Conservation (phyloP, 2,113 vertebrate genomes). For the Paradoxurus hermaphroditus region DNA sequence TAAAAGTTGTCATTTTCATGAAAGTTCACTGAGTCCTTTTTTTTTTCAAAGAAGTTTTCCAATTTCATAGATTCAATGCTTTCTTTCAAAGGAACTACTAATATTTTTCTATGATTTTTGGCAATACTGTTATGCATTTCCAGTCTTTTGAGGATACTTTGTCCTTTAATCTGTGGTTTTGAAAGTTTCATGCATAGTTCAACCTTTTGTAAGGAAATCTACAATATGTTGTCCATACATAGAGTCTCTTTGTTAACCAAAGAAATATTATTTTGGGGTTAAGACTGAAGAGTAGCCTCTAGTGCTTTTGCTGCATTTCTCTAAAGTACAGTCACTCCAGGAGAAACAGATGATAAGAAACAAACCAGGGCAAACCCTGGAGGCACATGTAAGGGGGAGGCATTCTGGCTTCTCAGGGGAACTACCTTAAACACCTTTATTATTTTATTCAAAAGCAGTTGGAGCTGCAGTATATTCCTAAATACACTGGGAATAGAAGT, state of each 20-base stretch:
- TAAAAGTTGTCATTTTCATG: conserved; percentile 42
- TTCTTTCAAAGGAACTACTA: conserved; percentile 32
- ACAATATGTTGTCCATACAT: conserved; percentile 29
- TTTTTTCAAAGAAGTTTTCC: conserved; percentile 13
- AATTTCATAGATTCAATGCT: conserved; percentile 45
- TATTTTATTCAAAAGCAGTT: conserved; percentile 25
- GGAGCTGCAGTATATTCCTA: neutral
- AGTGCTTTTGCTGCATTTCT: conserved; percentile 14
- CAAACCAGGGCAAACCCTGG: conserved; percentile 54
- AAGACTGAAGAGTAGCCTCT: conserved; percentile 34
- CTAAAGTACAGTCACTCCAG: conserved; percentile 14
- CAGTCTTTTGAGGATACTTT: conserved; percentile 27
- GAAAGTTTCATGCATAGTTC: conserved; percentile 41
- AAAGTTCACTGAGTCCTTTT: neutral
- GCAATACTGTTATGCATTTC: conserved; percentile 45
- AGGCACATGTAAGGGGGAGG: neutral
- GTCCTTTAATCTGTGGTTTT: conserved; percentile 60
- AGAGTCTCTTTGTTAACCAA: conserved; percentile 53
- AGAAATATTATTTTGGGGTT: conserved; percentile 45
- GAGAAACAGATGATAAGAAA: neutral
- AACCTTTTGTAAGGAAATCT: conserved; percentile 43
- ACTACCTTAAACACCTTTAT: conserved; percentile 24
- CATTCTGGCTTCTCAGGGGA: neutral
- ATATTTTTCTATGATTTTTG: conserved; percentile 42
- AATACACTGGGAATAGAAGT: neutral